phyloP scores from a whole-genome alignment of 2,797 vertebrate species.

The Dendrocincla tyrannina region DNA sequence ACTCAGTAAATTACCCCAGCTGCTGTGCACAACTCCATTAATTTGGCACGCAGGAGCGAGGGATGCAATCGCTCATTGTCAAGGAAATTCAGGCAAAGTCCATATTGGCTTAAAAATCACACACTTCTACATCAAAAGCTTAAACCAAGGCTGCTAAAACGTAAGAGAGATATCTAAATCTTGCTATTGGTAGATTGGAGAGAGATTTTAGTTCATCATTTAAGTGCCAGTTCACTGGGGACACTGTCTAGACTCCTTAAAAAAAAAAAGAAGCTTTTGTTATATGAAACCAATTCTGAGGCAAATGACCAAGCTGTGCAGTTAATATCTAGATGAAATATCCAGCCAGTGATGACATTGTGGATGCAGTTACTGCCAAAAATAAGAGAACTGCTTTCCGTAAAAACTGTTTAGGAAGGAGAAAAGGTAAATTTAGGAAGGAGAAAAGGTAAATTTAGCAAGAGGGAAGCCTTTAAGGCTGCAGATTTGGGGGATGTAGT shows the following conservation, averaged over 20 bases:
- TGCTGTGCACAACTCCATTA: background rate
- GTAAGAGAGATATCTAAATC: background rate
- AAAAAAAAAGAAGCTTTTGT: background rate
- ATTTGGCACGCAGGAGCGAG: background rate
- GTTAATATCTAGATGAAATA: background rate
- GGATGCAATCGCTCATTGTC: background rate
- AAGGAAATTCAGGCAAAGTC: background rate
- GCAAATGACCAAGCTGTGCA: constrained; percentile 31
- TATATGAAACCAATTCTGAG: constrained; percentile 36
- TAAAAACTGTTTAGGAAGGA: background rate
- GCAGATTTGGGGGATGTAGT: background rate
- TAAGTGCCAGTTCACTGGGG: background rate
- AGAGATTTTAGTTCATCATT: background rate
- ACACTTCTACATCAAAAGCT: background rate
- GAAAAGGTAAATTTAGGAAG: constrained; percentile 22
- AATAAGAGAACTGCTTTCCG: background rate
- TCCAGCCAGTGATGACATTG: background rate
- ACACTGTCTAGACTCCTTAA: constrained; percentile 44
- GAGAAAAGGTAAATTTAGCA: constrained; percentile 2
- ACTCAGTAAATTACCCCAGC: background rate
- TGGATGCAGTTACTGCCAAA: background rate
- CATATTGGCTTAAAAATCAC: background rate
- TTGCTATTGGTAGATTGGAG: background rate
- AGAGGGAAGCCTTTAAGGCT: background rate
- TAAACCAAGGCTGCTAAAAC: background rate